phyloP scores from a whole-genome alignment of 2,113 vertebrate species.

The Chunga burmeisteri region DNA sequence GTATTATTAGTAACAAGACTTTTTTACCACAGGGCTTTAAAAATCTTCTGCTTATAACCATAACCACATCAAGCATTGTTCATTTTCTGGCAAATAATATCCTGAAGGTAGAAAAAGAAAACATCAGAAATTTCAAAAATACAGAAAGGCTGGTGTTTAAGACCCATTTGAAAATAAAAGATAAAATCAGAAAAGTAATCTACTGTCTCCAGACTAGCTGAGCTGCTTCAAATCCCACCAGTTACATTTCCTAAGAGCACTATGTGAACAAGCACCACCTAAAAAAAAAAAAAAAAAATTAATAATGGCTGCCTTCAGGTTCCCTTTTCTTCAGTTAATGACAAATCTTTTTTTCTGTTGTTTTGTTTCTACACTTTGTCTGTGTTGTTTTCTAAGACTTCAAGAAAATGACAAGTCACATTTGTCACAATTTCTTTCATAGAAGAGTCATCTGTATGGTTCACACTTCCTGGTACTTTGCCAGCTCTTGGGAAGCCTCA shows the following conservation, averaged over 20 bases:
- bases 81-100: background rate
- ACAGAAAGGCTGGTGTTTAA: background rate
- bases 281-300: background rate
- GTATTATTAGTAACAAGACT: background rate
- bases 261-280: background rate
- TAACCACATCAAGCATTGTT: background rate
- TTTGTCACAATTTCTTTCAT: background rate
- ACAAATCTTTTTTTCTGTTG: background rate
- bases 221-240: background rate
- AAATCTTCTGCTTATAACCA: background rate
- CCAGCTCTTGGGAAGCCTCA: background rate
- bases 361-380: background rate
- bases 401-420: background rate
- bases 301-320: background rate
- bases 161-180: background rate
- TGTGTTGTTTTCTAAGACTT: background rate
- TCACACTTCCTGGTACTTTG: background rate
- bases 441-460: background rate
- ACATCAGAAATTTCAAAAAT: background rate
- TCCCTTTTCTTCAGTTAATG: background rate
- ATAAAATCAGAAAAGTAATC: background rate
- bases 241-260: background rate
- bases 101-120: background rate
- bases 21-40: background rate
- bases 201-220: background rate